A percentile compares a stretch with the other conserved stretches of the same genome.
Conservation (phyloP, 2,797 vertebrate genomes). For the Protosalanx chinensis region DNA sequence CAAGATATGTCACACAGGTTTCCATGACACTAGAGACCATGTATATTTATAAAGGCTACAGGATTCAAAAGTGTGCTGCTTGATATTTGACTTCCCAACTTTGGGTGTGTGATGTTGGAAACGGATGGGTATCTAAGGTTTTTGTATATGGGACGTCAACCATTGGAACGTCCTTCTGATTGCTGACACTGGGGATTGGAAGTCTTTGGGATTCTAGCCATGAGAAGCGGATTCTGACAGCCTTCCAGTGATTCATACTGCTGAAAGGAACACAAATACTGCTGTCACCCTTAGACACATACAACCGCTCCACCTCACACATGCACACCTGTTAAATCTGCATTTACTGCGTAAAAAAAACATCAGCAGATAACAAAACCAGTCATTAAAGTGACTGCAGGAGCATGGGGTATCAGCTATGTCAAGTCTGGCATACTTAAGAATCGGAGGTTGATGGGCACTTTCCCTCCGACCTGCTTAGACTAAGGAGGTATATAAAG, state of each 20-base stretch:
- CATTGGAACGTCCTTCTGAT: neutral
- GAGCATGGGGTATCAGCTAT: no score
- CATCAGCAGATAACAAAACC: no score
- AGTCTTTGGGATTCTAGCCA: neutral
- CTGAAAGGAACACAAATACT: neutral
- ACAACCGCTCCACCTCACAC: neutral
- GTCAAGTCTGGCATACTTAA: no score
- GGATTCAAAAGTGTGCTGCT: no score
- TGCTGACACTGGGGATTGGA: neutral
- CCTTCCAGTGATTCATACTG: neutral
- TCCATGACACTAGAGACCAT: neutral
- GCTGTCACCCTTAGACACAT: neutral
- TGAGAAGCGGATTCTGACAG: neutral
- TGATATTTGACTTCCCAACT: neutral
- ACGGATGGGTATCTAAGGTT: no score
- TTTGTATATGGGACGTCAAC: neutral
- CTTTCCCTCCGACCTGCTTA: neutral
- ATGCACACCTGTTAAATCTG: neutral
- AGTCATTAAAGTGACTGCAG: no score
- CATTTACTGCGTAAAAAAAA: no score
- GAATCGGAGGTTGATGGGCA: no score
- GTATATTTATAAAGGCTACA: neutral
- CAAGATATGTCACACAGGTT: neutral
- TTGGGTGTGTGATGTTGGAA: no score
- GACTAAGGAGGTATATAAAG: slow-evolving; percentile 8